Base-by-base conservation (phyloP, 2,113 vertebrate genomes). In the Emydocephalus ijimae region DNA sequence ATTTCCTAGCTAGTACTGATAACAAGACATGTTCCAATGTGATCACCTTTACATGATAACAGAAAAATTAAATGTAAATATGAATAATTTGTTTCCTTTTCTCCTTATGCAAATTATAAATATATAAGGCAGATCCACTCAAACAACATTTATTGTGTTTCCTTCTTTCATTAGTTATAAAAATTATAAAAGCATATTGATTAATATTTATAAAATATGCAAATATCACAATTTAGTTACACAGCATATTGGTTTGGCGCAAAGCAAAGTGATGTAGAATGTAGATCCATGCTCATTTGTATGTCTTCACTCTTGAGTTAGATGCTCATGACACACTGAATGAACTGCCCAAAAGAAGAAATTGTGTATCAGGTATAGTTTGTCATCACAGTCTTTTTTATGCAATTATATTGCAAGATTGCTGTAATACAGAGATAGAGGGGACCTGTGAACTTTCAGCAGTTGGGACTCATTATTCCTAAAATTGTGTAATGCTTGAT, bases 271-370 rank as follows among this genome's bases (percentile, higher is more conserved):
- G 26, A 92, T 93, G 7, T 50, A 95, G 97, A 97, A 97, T 97
- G 97, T 94, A 85, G 88, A 56, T 85, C 74, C 0, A 0, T 4
- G 57, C 86, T 93, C 89, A 88, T 57, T 26, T 81, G 39, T 0
- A 0, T 61, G 89, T 95, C 92, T 94, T 92, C 90, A 59, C 92
- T 89, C 88, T 9, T 43, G 92, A 34, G 90, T 98, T 91, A 98
- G 95, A 98, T 81, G 87, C 97, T 97, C 98, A 98, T 98, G 64
- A 98, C 96, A 91, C 97, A 97, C 91, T 98, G 98, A 92, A 98
- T 98, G 96, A 98, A 98, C 98, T 98, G 94, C 26, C 96, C 96
- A 97, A 52, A 96, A 86, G 95, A n/a, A 86, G 3, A 90, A 39
- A 81, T 43, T 81, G 34, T 39, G 7, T 43, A 81, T 81, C 34